Evolutionary conservation across 2,888 invertebrate genomes (phyloP).

Genomic region (Halictus quadricinctus): DNA sequence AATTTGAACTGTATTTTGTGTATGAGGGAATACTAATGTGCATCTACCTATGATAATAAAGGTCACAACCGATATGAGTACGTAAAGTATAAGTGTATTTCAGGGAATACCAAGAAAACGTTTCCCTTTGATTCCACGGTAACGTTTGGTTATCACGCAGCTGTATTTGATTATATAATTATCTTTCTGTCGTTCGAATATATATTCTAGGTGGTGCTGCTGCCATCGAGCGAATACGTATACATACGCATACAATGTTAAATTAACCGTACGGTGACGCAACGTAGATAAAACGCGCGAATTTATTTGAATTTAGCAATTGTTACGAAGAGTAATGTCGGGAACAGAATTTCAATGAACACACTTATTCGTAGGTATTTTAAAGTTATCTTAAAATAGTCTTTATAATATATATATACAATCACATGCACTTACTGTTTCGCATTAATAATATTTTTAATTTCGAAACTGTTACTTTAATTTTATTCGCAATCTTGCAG

Average conservation of each 20-base stretch:
- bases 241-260: background rate
- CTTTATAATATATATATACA: background rate
- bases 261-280: background rate
- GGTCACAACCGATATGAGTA: slow-evolving; percentile 38
- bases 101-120: background rate
- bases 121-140: background rate
- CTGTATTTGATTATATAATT: slow-evolving; percentile 32
- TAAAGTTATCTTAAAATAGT: background rate
- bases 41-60: slow-evolving; percentile 5
- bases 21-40: background rate
- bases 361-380: background rate
- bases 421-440: background rate
- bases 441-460: background rate
- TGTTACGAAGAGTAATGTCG: background rate
- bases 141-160: background rate
- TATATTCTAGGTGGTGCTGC: slow-evolving; percentile 18
- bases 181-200: background rate
- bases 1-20: background rate
- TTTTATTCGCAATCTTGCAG: background rate
- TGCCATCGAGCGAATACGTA: background rate
- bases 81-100: slow-evolving; percentile 8
- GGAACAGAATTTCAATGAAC: background rate
- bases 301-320: slow-evolving; percentile 10
- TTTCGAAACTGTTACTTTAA: background rate
- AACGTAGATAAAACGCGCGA: background rate